phyloP scores from a whole-genome alignment of 2,113 vertebrate genomes.

The Eubucco bourcierii region DNA sequence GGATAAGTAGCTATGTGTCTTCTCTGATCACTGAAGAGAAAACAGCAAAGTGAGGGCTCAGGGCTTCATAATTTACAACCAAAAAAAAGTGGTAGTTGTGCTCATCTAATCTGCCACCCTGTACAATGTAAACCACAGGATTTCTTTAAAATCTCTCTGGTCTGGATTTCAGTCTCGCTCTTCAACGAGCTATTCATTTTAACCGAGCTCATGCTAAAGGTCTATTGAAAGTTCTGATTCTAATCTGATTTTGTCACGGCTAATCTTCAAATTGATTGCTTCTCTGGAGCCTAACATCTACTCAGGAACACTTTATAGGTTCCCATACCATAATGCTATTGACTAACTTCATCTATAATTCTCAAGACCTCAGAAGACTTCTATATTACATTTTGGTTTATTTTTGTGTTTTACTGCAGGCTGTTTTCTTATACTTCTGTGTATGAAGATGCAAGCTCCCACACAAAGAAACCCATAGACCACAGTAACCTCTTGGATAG shows the following conservation, averaged over 20 bases:
- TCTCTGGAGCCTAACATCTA: neutral
- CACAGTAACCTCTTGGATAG: slow-evolving; percentile 55
- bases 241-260: neutral
- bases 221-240: neutral
- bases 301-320: neutral
- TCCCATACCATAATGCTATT: neutral
- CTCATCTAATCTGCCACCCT: neutral
- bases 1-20: neutral
- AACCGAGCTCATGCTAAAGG: neutral
- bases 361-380: slow-evolving; percentile 11
- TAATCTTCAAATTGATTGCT: neutral
- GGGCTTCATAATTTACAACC: neutral
- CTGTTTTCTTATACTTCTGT: slow-evolving; percentile 58
- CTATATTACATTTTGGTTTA: slow-evolving; percentile 16
- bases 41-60: neutral
- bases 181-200: neutral
- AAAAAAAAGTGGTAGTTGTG: neutral
- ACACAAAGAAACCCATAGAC: slow-evolving; percentile 71
- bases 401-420: slow-evolving; percentile 50
- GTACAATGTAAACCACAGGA: neutral
- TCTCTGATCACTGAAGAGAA: neutral
- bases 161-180: neutral
- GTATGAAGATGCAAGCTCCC: slow-evolving; percentile 46
- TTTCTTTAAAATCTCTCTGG: neutral
- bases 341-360: slow-evolving; percentile 14